Base-by-base conservation (phyloP, 1,140 invertebrate genomes). In the Coenobita brevimanus region DNA sequence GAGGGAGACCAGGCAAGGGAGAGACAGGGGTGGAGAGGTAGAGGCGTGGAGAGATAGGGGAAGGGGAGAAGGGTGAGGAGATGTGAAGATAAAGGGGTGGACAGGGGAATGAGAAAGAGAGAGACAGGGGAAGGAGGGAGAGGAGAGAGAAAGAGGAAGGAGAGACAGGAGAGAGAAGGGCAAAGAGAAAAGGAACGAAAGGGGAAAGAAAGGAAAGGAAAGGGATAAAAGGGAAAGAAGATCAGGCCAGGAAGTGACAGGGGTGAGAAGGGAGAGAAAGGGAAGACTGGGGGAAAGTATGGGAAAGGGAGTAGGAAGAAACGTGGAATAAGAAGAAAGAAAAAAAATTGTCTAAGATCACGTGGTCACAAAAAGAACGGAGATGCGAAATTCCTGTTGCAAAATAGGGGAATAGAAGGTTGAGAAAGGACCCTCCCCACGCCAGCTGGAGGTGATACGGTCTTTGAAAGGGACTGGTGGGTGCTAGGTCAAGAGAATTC, bases 131-230 rank as follows among this genome's bases (percentile, higher is more conserved):
- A 57, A 30, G 30, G 3, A 30, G 30, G 30, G 21, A 64, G 30
- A 3, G 21, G 30, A 21, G 17, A 30, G 62, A 64, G 3, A 21
- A 64, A 30, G 54, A 57, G 54, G 54, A 57, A n/a, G 54, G n/a
- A 57, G 54, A 57, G n/a, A n/a, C 13, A 57, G 54, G n/a, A 57
- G 54, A 57, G 54, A n/a, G n/a, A n/a, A n/a, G n/a, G 54, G 54
- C 13, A n/a, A n/a, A 57, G 54, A n/a, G n/a, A n/a, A n/a, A 57
- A n/a, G 54, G n/a, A 57, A n/a, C 13, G n/a, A n/a, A 57, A 57
- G 54, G n/a, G 54, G 54, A 57, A n/a, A n/a, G n/a, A n/a, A n/a
- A 57, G 54, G 54, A 57, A n/a, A n/a, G n/a, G 54, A n/a, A 57
- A n/a, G 54, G n/a, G n/a, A n/a, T 13, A 57, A n/a, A 57, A 57